A percentile compares a stretch with the other conserved stretches of the same genome.
Evolutionary conservation across 2,113 vertebrate genomes (phyloP).

Genomic region (Pholis gunnellus): DNA sequence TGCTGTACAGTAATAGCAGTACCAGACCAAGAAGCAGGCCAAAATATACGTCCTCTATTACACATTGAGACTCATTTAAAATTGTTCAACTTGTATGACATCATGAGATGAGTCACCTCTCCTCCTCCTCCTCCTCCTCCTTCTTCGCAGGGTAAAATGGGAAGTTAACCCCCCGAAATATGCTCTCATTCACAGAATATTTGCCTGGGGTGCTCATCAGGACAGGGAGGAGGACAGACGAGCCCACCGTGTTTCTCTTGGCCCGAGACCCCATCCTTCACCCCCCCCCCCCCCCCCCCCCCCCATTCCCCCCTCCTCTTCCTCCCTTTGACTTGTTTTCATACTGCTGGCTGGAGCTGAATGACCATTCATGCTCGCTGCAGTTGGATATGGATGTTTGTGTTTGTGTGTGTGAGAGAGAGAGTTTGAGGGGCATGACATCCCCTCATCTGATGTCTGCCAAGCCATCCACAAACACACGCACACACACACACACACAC

Average conservation of each 20-base stretch:
- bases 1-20: conserved; percentile 23
- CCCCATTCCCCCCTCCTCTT: conserved; percentile 50
- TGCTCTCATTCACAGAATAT: conserved; percentile 77
- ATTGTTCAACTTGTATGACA: conserved; percentile 69
- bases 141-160: conserved; percentile 42
- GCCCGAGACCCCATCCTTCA: conserved; percentile 66
- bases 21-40: conserved; percentile 35
- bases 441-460: conserved; percentile 68
- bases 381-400: conserved; percentile 74
- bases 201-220: conserved; percentile 78
- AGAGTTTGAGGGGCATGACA: conserved; percentile 71
- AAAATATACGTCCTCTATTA: conserved; percentile 37
- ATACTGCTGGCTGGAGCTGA: conserved; percentile 80
- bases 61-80: conserved; percentile 56
- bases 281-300: conserved; percentile 51
- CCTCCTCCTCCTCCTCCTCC: conserved; percentile 38
- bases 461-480: conserved; percentile 50
- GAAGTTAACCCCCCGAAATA: conserved; percentile 60
- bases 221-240: conserved; percentile 74
- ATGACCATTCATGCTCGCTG: conserved; percentile 78
- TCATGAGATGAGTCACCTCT: conserved; percentile 68
- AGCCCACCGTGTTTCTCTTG: conserved; percentile 80
- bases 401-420: conserved; percentile 43
- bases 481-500: conserved; percentile 22
- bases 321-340: conserved; percentile 78